Percentiles rank a stretch among this genome's conserved stretches.
These are phyloP conservation scores for Tangara arthus DNA, from an alignment of 2,797 vertebrate genomes.

Conservation along the genomic window DNA sequence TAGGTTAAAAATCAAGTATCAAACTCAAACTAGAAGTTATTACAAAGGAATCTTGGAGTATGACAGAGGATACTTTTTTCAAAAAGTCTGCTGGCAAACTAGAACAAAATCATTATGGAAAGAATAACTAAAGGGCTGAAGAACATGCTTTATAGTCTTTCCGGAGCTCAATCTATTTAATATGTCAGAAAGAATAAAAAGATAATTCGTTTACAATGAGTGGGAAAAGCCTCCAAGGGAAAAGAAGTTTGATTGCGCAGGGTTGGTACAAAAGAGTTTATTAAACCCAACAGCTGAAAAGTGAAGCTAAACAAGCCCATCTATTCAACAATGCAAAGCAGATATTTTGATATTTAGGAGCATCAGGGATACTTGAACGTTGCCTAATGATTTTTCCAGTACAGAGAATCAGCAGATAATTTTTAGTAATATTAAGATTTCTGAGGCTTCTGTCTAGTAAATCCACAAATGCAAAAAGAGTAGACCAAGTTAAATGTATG, in stretches of 20 bases:
- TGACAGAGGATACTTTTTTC: not conserved
- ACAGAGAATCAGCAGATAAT: not conserved
- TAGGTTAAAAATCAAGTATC: not conserved
- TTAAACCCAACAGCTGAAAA: not conserved
- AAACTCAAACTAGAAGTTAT: not conserved
- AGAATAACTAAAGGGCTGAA: not conserved
- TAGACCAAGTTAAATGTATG: not conserved
- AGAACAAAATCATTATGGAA: not conserved
- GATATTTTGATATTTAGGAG: not conserved
- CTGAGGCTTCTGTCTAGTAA: not conserved
- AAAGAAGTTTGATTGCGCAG: not conserved
- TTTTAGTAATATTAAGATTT: not conserved
- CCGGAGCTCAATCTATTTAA: not conserved
- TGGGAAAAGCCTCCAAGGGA: not conserved
- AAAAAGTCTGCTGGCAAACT: not conserved
- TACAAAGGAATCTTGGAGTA: not conserved
- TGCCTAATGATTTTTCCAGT: not conserved
- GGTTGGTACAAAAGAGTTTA: not conserved
- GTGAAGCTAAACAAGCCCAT: not conserved
- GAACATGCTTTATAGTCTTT: not conserved
- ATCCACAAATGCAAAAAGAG: not conserved
- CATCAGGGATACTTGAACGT: not conserved
- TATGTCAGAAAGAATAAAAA: not conserved
- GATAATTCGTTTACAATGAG: not conserved
- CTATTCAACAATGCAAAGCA: not conserved